These are phyloP conservation scores for Sturnira hondurensis DNA, from an alignment of 2,113 vertebrate genomes.

Conservation along the genomic window DNA sequence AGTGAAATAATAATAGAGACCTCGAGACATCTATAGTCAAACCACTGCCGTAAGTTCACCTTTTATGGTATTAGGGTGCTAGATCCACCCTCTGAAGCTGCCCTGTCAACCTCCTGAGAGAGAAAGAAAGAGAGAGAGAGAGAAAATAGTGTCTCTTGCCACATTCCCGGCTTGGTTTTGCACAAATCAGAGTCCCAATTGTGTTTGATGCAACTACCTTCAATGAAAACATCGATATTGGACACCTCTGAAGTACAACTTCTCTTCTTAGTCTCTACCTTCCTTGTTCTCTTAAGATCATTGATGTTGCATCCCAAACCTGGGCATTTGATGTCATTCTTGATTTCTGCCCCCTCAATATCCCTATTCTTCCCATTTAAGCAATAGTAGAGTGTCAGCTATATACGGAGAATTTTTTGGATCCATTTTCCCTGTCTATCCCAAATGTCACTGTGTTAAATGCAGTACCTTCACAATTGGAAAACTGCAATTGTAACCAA, in stretches of 20 bases:
- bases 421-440: neutral
- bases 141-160: neutral
- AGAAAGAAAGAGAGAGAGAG: neutral
- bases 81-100: neutral
- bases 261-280: neutral
- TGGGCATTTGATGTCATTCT: neutral
- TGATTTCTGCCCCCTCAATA: neutral
- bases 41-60: fast-evolving
- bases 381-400: neutral
- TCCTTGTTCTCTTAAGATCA: neutral
- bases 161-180: neutral
- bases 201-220: neutral
- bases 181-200: neutral
- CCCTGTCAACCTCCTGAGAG: neutral
- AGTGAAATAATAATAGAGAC: neutral
- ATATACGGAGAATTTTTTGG: neutral
- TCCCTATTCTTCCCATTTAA: neutral
- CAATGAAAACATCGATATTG: neutral
- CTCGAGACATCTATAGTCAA: fast-evolving
- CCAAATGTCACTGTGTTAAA: neutral
- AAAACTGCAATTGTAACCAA: neutral
- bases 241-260: neutral
- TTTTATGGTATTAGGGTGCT: neutral
- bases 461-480: neutral
- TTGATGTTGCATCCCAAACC: neutral